Base-by-base conservation (phyloP, 1,140 invertebrate species). In the Drosophila malerkotliana region DNA sequence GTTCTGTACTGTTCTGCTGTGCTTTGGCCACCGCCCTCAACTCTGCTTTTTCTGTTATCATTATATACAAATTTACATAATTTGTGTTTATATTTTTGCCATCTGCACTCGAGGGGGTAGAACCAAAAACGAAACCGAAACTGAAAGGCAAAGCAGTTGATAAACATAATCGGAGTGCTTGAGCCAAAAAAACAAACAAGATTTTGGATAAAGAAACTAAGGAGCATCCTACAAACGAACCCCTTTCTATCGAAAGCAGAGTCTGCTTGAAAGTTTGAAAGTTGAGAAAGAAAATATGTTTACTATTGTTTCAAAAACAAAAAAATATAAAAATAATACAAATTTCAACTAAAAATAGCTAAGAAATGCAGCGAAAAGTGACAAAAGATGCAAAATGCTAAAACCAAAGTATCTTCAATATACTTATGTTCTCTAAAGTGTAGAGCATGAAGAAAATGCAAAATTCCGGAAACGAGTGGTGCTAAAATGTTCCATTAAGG, bases 31-130 rank as follows among this genome's bases (percentile, higher is more conserved):
- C 44, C 58, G 32, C 26, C 5, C 26, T 6, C 26, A 6, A 28
- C 26, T 28, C 32, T n/a, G 34, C 34, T 37, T 37, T 45, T 44
- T 15, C 66, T 79, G 72, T 84, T 84, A 84, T 84, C 77, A 84
- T 84, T 84, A 84, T 84, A 80, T 84, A 73, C 62, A 84, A 84
- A 84, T 84, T 84, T 84, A 80, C 77, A 84, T 84, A 84, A 84
- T 84, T 84, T 84, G 59, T 85, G 63, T 84, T 77, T 80, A 84
- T 66, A 84, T 79, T 79, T 72, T 64, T 55, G 72, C 26, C 54
- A 56, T 71, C 61, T 68, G 58, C 57, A 62, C 58, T 62, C 41
- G 21, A 21, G 21, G 21, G 21, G 21, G 21, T 21, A 21, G 21
- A 21, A 21, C 21, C 21, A 3, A 21, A 21, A 21, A 2, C 5